Conservation (phyloP, 2,888 invertebrate genomes). For the Perdita meconis region DNA sequence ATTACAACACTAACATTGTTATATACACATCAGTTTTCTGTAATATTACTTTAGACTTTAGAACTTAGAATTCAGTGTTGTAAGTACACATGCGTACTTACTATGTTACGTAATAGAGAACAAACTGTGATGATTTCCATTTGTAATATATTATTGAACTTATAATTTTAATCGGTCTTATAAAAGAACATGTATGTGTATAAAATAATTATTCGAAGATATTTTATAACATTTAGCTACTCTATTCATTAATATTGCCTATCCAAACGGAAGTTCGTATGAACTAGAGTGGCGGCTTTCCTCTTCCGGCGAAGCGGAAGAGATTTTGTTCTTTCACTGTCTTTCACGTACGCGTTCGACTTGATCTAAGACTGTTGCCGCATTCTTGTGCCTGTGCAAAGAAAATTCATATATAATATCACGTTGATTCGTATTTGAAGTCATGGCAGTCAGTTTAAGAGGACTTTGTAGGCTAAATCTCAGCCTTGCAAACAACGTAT, state of each 20-base stretch:
- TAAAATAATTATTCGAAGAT: not conserved
- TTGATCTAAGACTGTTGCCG: not conserved
- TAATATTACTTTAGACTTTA: no score
- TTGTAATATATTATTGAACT: no score
- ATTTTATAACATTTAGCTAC: not conserved
- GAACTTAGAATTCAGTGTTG: no score
- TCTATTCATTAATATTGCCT: not conserved
- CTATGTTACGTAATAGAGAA: no score
- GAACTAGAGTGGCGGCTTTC: not conserved
- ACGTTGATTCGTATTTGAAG: not conserved
- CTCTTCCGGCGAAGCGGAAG: not conserved
- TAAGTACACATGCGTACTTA: no score
- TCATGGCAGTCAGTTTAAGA: conserved; percentile 72
- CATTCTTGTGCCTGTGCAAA: not conserved
- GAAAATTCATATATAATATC: not conserved
- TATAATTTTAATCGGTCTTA: no score
- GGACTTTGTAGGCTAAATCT: conserved; percentile 64
- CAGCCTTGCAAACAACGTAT: conserved; percentile 55
- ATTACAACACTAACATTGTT: no score
- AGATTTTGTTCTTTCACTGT: not conserved
- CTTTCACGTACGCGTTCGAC: not conserved
- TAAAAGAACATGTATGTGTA: not conserved
- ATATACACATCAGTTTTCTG: no score
- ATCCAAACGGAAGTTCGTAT: not conserved
- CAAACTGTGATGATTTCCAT: no score